phyloP scores from a whole-genome alignment of 2,888 invertebrate species.

The Hirtodrosophila duncani region DNA sequence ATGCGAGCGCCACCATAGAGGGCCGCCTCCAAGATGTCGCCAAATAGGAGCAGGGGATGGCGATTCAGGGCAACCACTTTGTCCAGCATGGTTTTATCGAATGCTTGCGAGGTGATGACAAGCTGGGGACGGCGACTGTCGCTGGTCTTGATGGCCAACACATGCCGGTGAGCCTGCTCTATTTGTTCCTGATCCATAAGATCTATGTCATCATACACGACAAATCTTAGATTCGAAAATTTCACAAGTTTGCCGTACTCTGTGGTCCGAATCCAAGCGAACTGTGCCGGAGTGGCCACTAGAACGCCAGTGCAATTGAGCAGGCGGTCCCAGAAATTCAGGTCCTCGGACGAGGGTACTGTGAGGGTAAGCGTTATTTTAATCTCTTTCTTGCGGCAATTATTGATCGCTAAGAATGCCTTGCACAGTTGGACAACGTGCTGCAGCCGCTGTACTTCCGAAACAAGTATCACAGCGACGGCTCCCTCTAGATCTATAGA shows the following conservation, averaged over 20 bases:
- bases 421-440: slow-evolving; percentile 27
- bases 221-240: slow-evolving; percentile 20
- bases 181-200: slow-evolving; percentile 34
- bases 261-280: slow-evolving; percentile 24
- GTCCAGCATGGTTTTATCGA: slow-evolving; percentile 1
- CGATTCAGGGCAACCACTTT: slow-evolving; percentile 19
- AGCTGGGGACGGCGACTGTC: slow-evolving; percentile 25
- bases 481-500: slow-evolving; percentile 21
- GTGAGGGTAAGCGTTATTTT: slow-evolving; percentile 20
- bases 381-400: too few species aligned
- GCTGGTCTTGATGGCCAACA: slow-evolving; percentile 1
- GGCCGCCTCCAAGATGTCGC: slow-evolving; percentile 53
- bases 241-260: not conserved
- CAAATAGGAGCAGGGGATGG: slow-evolving; percentile 40
- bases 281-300: slow-evolving; percentile 45
- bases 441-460: slow-evolving; percentile 29
- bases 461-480: slow-evolving; percentile 31
- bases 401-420: too few species aligned
- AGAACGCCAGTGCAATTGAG: slow-evolving; percentile 47
- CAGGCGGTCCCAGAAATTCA: slow-evolving; percentile 30
- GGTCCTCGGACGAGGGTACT: slow-evolving; percentile 25
- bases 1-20: slow-evolving; percentile 42
- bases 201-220: slow-evolving; percentile 52
- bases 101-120: slow-evolving; percentile 36
- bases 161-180: not conserved